These are phyloP conservation scores for Micoletzkya japonica DNA, from an alignment of 2,888 invertebrate species.

Conservation along the genomic window DNA sequence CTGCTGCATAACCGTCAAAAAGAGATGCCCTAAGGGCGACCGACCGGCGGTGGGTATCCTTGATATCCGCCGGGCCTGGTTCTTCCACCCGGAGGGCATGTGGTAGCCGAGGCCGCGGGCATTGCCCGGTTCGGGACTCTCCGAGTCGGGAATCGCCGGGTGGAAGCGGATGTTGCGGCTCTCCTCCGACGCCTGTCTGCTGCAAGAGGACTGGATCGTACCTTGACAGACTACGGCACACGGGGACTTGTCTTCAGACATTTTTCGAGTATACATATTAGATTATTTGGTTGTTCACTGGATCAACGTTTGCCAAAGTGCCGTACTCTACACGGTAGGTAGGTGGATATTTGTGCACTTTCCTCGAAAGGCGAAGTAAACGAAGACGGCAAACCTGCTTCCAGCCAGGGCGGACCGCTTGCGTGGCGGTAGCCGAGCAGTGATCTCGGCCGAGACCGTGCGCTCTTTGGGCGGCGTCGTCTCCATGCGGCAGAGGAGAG, in stretches of 20 bases:
- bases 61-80: conserved; percentile 20
- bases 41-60: conserved; percentile 25
- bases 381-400: not conserved
- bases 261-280: too few species aligned
- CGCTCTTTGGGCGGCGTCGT: conserved; percentile 28
- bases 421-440: not conserved
- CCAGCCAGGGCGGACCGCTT: not conserved
- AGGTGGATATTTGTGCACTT: too few species aligned
- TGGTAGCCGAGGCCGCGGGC: not conserved
- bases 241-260: too few species aligned
- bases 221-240: not conserved
- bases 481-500: too few species aligned
- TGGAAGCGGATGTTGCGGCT: conserved; percentile 45
- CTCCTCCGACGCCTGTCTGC: conserved; percentile 46
- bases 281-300: too few species aligned
- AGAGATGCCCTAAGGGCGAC: too few species aligned
- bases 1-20: too few species aligned
- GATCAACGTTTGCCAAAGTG: too few species aligned
- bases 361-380: too few species aligned
- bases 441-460: conserved; percentile 30
- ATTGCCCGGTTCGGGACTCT: not conserved
- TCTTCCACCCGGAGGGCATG: conserved; percentile 8
- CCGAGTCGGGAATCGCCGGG: not conserved
- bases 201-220: too few species aligned
- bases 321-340: too few species aligned